Conservation (phyloP, 2,888 invertebrate species). For the Halocaridina rubra region DNA sequence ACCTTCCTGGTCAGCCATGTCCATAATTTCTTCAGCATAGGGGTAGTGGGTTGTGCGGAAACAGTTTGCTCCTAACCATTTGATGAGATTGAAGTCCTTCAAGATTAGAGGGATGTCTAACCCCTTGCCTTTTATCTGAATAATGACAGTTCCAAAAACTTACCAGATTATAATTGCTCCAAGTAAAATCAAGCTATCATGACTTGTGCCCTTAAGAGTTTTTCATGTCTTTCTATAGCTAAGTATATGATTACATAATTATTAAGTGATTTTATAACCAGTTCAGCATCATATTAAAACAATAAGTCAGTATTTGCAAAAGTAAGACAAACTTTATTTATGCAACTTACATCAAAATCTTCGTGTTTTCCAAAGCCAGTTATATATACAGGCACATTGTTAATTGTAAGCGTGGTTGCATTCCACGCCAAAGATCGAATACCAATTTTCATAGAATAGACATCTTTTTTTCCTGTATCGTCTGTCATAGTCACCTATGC, state of each 20-base stretch:
- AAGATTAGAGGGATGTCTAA: conserved; percentile 87
- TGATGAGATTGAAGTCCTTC: conserved; percentile 91
- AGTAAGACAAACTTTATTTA: too few species aligned
- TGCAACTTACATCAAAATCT: conserved; percentile 85
- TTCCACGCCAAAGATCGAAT: conserved; percentile 85
- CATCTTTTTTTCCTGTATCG: conserved; percentile 69
- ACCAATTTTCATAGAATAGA: conserved; percentile 87
- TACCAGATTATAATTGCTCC: too few species aligned
- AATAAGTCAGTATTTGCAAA: too few species aligned
- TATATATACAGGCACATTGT: conserved; percentile 88
- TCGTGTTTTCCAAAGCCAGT: conserved; percentile 96
- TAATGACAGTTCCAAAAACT: too few species aligned
- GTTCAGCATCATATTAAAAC: too few species aligned
- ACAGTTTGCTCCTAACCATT: conserved; percentile 95
- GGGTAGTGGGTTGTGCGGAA: conserved; percentile 98
- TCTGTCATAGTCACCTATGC: too few species aligned
- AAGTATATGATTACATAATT: too few species aligned
- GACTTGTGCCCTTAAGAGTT: too few species aligned
- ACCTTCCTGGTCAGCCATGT: conserved; percentile 90
- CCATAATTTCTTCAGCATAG: conserved; percentile 96
- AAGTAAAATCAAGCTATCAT: too few species aligned
- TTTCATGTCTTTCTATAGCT: too few species aligned
- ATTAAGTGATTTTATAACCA: too few species aligned
- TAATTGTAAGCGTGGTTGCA: conserved; percentile 78
- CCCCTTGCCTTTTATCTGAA: conserved; percentile 90